phyloP scores from a whole-genome alignment of 2,888 invertebrate species.

The Thecophora atra region DNA sequence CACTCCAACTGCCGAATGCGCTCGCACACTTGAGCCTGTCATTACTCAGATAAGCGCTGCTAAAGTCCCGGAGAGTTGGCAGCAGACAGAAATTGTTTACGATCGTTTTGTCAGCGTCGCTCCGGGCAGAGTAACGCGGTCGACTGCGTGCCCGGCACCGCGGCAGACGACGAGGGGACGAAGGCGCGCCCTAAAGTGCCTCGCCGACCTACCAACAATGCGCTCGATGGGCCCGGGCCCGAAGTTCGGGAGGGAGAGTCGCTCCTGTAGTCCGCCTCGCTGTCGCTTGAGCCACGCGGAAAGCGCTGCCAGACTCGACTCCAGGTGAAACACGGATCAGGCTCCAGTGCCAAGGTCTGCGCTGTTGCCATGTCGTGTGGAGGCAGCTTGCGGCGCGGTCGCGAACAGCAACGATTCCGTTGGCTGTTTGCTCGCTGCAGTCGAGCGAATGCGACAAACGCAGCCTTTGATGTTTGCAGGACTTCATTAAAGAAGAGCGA shows the following conservation, averaged over 20 bases:
- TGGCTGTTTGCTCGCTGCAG: conserved; percentile 31
- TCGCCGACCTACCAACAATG: too few species aligned
- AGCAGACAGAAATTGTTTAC: conserved; percentile 62
- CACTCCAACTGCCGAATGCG: conserved; percentile 13
- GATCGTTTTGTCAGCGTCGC: conserved; percentile 60
- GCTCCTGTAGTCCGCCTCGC: too few species aligned
- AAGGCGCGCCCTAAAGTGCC: too few species aligned
- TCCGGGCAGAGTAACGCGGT: conserved; percentile 24
- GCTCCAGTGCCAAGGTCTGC: too few species aligned
- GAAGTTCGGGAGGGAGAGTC: too few species aligned
- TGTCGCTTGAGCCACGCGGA: too few species aligned
- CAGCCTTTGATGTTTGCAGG: conserved; percentile 44
- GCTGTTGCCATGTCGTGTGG: neutral
- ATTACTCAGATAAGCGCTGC: conserved; percentile 43
- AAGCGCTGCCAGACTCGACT: too few species aligned
- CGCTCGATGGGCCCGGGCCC: too few species aligned
- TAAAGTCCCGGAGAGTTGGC: conserved; percentile 39
- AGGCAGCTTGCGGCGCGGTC: neutral
- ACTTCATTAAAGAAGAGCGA: conserved; percentile 34
- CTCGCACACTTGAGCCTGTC: conserved; percentile 41
- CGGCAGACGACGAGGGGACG: neutral
- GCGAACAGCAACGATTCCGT: conserved; percentile 5
- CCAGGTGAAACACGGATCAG: conserved; percentile 59
- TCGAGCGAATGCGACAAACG: conserved; percentile 45
- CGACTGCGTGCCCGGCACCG: neutral